phyloP scores from a whole-genome alignment of 2,113 vertebrate species.

The Psittacula cyanocephala region DNA sequence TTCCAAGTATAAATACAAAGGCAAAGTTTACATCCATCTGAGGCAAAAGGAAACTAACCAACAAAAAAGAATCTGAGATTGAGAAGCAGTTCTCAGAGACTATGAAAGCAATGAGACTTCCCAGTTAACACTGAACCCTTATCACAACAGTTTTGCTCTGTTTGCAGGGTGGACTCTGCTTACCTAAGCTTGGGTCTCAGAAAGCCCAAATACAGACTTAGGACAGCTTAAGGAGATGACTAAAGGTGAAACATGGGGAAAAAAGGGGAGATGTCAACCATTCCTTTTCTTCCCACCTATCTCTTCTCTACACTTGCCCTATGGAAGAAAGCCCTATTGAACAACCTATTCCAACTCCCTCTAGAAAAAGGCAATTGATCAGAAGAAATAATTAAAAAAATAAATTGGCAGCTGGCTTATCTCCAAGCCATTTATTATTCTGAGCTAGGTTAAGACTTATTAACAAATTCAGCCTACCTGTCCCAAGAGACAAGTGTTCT shows the following conservation, averaged over 20 bases:
- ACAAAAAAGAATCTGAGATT: background rate
- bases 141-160: background rate
- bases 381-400: background rate
- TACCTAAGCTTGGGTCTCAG: background rate
- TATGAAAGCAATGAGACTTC: background rate
- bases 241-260: background rate
- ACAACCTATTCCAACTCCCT: background rate
- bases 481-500: conserved; percentile 78
- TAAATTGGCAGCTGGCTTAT: background rate
- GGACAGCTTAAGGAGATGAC: background rate
- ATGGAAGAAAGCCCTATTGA: background rate
- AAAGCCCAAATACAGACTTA: background rate
- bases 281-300: background rate
- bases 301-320: background rate
- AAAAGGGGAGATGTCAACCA: background rate
- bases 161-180: background rate
- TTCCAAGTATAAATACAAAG: background rate
- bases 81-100: background rate
- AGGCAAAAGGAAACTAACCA: background rate
- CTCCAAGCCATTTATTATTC: background rate
- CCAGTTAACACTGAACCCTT: background rate
- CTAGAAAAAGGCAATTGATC: background rate
- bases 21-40: background rate
- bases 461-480: conserved; percentile 72
- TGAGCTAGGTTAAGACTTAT: background rate